phyloP scores from a whole-genome alignment of 2,888 invertebrate genomes.

The Abrostola triplasia region DNA sequence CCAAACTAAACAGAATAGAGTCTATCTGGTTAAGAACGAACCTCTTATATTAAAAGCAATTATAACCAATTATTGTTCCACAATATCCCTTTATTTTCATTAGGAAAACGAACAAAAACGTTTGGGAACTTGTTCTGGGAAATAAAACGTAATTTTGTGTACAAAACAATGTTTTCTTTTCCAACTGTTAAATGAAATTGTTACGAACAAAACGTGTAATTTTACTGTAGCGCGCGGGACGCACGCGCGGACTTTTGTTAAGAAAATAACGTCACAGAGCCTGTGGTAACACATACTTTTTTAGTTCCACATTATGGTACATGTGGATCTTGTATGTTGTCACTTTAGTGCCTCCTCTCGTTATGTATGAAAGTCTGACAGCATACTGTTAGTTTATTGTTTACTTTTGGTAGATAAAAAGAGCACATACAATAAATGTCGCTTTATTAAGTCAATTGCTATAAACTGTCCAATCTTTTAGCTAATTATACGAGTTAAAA shows the following conservation, averaged over 20 bases:
- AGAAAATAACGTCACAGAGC: not conserved
- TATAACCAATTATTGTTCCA: constrained; percentile 7
- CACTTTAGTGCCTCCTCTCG: too few species aligned
- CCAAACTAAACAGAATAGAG: not conserved
- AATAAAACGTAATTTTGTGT: constrained; percentile 36
- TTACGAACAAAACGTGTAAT: constrained; percentile 20
- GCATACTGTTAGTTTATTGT: too few species aligned
- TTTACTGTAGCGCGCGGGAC: constrained; percentile 16
- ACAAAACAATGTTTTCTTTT: constrained; percentile 33
- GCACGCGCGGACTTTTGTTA: constrained; percentile 1
- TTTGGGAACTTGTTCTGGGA: constrained; percentile 7
- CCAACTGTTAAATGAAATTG: constrained; percentile 32
- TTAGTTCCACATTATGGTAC: not conserved
- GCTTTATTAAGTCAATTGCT: too few species aligned
- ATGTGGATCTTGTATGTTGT: too few species aligned
- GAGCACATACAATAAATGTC: too few species aligned
- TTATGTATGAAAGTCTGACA: too few species aligned
- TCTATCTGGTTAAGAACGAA: not conserved
- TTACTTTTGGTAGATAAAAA: too few species aligned
- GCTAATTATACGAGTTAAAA: too few species aligned
- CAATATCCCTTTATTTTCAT: constrained; percentile 10
- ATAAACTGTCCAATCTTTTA: too few species aligned
- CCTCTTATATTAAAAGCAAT: constrained; percentile 1
- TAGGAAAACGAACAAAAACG: constrained; percentile 21
- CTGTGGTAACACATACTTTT: not conserved